These are phyloP conservation scores for Anthopleura sola DNA, from an alignment of 64 coral and sea anemone genomes.

Conservation along the genomic window DNA sequence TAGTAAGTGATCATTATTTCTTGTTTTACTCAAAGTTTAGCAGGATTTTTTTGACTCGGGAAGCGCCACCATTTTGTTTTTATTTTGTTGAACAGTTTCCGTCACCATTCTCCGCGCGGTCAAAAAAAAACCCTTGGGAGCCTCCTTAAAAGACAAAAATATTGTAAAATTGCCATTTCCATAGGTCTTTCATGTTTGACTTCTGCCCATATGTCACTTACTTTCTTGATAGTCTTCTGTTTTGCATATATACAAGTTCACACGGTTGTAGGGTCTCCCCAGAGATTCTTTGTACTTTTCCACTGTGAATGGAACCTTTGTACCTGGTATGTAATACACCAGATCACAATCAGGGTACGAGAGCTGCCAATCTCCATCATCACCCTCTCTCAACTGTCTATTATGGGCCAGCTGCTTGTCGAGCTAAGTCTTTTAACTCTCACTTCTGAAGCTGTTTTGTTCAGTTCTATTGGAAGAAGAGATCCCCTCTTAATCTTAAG, in stretches of 20 bases:
- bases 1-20: too few species aligned
- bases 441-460: conserved; percentile 44
- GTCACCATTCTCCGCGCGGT: too few species aligned
- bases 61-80: too few species aligned
- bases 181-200: background rate
- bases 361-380: conserved; percentile 47
- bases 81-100: too few species aligned
- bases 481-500: conserved; percentile 53
- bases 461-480: conserved; percentile 30
- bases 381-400: conserved; percentile 17
- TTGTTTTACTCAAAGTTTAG: too few species aligned
- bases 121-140: too few species aligned
- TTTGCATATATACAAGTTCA: conserved; percentile 66
- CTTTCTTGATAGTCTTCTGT: conserved; percentile 52
- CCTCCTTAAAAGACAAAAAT: too few species aligned
- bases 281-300: conserved; percentile 67
- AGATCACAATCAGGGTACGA: conserved; percentile 66
- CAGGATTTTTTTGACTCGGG: too few species aligned
- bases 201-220: background rate
- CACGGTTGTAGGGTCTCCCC: conserved; percentile 56
- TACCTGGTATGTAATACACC: conserved; percentile 49
- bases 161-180: too few species aligned
- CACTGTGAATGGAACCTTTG: conserved; percentile 50
- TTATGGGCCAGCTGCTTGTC: conserved; percentile 51
- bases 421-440: conserved; percentile 34